Conservation (phyloP, 2,888 invertebrate species). For the Epinotia bilunana region DNA sequence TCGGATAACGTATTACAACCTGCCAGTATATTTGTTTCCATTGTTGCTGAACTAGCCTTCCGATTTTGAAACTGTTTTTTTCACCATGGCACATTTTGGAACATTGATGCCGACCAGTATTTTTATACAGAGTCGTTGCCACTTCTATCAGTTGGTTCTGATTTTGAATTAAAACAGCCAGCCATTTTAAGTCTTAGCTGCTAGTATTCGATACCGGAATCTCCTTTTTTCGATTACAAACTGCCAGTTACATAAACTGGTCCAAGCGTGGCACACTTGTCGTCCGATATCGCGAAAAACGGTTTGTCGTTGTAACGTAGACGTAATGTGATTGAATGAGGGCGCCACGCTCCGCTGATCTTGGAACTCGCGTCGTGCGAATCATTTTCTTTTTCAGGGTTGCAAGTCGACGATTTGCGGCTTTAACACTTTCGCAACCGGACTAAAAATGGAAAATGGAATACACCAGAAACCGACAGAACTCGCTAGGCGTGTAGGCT, state of each 20-base stretch:
- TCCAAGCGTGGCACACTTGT: constrained; percentile 41
- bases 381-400: constrained; percentile 43
- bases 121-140: background rate
- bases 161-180: background rate
- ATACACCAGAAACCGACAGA: no score
- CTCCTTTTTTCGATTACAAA: constrained; percentile 11
- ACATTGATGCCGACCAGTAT: background rate
- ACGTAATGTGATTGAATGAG: constrained; percentile 68
- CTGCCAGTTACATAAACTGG: constrained; percentile 40
- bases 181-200: background rate
- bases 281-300: constrained; percentile 52
- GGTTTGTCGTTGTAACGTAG: constrained; percentile 55
- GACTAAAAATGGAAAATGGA: no score
- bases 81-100: background rate
- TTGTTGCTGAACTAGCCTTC: constrained; percentile 25
- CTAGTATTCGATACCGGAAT: background rate
- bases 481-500: no score
- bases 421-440: no score
- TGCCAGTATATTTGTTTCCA: constrained; percentile 22
- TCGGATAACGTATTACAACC: constrained; percentile 27
- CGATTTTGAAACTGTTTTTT: constrained; percentile 22
- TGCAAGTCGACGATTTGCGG: constrained; percentile 11
- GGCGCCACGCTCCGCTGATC: constrained; percentile 59
- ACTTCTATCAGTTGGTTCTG: background rate
- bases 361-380: constrained; percentile 52